Conservation (phyloP, 2,797 vertebrate genomes). For the Tokudaia tokunoshimensis region DNA sequence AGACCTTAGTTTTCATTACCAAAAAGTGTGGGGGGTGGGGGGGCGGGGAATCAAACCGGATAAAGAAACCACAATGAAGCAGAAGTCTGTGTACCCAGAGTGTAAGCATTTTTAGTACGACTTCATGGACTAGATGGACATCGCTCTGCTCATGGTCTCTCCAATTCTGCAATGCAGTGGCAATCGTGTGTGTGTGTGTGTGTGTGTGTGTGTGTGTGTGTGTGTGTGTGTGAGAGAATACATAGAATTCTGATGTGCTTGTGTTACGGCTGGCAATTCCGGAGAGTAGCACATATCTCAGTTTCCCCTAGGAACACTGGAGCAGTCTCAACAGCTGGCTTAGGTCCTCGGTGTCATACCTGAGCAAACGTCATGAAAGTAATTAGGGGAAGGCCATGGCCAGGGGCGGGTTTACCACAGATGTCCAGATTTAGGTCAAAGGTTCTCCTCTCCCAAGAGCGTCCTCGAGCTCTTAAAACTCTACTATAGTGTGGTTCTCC, state of each 20-base stretch:
- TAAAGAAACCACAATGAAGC: not conserved
- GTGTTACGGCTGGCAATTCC: not conserved
- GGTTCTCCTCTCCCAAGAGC: not conserved
- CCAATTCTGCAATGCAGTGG: not conserved
- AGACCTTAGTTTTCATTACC: not conserved
- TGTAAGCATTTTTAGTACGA: not conserved
- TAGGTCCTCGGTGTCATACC: not conserved
- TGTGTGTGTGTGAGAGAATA: not conserved
- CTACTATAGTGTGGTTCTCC: not conserved
- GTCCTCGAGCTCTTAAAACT: not conserved
- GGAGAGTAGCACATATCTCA: not conserved
- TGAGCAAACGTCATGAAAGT: conserved; percentile 9
- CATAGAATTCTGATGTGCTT: not conserved
- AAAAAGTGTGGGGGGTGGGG: too few species aligned
- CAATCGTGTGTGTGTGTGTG: too few species aligned
- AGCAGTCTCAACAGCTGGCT: conserved; percentile 31
- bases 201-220: too few species aligned
- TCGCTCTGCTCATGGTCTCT: not conserved
- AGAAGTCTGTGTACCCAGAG: not conserved
- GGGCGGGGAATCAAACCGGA: not conserved
- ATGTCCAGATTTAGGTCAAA: conserved; percentile 38
- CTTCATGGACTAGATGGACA: not conserved
- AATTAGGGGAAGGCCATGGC: not conserved
- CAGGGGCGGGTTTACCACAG: not conserved
- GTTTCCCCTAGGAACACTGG: not conserved